Conservation (phyloP, 2,113 vertebrate species). For the Bucco capensis region DNA sequence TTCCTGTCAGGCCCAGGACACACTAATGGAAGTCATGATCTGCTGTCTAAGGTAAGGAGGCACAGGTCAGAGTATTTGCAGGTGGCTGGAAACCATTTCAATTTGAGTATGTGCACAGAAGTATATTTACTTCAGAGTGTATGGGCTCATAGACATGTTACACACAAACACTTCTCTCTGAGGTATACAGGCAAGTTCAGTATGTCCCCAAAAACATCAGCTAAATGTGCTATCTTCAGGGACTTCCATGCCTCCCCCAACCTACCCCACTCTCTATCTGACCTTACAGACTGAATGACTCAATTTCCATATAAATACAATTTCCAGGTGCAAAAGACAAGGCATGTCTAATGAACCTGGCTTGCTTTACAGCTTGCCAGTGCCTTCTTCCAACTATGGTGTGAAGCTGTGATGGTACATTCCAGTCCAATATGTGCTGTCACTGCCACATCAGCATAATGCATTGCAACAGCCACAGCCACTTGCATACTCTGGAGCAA, state of each 20-base stretch:
- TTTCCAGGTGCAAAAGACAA: neutral
- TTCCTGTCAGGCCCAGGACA: fast-evolving
- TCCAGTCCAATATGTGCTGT: fast-evolving
- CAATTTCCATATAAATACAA: neutral
- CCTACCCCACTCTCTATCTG: neutral
- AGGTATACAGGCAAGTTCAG: neutral
- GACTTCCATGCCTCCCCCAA: neutral
- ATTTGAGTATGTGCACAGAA: neutral
- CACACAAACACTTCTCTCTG: neutral
- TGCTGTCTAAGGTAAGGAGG: neutral
- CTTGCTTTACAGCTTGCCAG: neutral
- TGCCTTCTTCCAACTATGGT: fast-evolving
- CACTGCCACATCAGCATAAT: fast-evolving
- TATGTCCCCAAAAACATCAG: neutral
- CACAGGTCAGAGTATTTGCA: neutral
- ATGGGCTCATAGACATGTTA: fast-evolving
- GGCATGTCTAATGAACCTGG: neutral
- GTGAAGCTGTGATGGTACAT: fast-evolving
- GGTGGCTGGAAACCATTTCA: neutral
- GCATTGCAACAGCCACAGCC: neutral
- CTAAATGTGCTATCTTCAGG: neutral
- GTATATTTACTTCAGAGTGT: neutral
- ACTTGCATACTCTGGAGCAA: fast-evolving
- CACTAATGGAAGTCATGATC: neutral
- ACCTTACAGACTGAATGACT: neutral